These are phyloP conservation scores for Asobara japonica DNA, from an alignment of 1,140 invertebrate genomes.

Conservation along the genomic window DNA sequence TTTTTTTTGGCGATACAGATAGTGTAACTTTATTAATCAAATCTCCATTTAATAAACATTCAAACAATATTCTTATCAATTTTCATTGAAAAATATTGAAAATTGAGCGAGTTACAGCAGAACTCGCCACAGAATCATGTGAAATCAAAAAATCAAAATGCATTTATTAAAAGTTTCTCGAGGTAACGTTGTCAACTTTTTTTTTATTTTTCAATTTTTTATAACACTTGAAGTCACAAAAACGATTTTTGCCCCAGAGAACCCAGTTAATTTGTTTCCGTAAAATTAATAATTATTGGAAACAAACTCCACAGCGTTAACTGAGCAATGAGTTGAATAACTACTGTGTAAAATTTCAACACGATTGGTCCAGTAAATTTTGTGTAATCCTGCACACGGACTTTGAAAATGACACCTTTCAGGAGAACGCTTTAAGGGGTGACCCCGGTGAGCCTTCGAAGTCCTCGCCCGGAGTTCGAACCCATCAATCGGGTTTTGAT, in stretches of 20 bases:
- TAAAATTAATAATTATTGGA: conserved; percentile 24
- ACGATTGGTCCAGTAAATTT: conserved; percentile 36
- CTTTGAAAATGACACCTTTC: conserved; percentile 32
- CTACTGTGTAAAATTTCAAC: conserved; percentile 34
- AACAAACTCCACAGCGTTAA: neutral
- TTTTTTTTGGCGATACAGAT: neutral
- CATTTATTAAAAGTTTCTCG: neutral
- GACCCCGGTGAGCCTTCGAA: too few species aligned
- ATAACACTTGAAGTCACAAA: conserved; percentile 25
- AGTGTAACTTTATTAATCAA: neutral
- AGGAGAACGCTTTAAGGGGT: conserved; percentile 32
- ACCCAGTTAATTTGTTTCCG: conserved; percentile 26
- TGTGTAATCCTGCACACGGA: conserved; percentile 11
- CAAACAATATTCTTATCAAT: neutral
- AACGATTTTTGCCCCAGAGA: neutral
- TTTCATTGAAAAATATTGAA: neutral
- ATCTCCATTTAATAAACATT: neutral
- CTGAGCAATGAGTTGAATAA: neutral
- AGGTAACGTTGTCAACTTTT: conserved; percentile 13
- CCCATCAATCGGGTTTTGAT: too few species aligned
- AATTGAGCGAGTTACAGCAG: neutral
- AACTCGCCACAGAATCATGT: neutral
- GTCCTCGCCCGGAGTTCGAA: too few species aligned
- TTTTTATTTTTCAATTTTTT: conserved; percentile 31
- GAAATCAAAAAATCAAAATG: conserved; percentile 27